Conservation (phyloP, 37 sponge, comb jelly and placozoan genomes). For the Ephydatia muelleri region DNA sequence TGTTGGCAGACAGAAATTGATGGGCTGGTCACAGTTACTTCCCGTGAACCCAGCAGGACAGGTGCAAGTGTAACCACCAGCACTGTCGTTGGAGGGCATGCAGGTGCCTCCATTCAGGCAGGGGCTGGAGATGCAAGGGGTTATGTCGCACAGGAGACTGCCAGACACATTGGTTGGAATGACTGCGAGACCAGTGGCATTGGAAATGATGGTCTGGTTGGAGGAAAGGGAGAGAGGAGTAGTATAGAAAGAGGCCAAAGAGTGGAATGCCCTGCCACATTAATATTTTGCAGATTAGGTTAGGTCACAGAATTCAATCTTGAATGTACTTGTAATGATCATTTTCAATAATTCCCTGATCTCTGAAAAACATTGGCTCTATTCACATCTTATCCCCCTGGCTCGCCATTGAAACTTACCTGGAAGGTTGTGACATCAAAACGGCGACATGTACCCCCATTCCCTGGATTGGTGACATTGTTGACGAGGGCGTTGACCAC, state of each 20-base stretch:
- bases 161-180: not conserved
- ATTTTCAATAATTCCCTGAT: too few species aligned
- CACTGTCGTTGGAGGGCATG: not conserved
- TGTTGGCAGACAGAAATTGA: slow-evolving; percentile 12
- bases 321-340: too few species aligned
- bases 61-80: slow-evolving; percentile 13
- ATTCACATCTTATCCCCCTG: too few species aligned
- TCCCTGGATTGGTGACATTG: not conserved
- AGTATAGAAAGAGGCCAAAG: not conserved
- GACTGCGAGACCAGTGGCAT: not conserved
- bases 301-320: too few species aligned
- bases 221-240: not conserved
- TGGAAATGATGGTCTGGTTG: not conserved
- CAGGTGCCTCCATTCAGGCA: slow-evolving; percentile 18
- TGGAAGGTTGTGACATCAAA: not conserved
- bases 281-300: too few species aligned
- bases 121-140: slow-evolving; percentile 10
- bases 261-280: not conserved
- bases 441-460: not conserved
- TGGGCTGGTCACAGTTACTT: not conserved
- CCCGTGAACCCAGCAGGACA: slow-evolving; percentile 23
- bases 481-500: not conserved
- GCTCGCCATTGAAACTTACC: not conserved
- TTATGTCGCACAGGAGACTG: not conserved
- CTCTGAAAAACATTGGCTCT: too few species aligned